Base-by-base conservation (phyloP, 2,888 invertebrate genomes). In the Amiota communis region DNA sequence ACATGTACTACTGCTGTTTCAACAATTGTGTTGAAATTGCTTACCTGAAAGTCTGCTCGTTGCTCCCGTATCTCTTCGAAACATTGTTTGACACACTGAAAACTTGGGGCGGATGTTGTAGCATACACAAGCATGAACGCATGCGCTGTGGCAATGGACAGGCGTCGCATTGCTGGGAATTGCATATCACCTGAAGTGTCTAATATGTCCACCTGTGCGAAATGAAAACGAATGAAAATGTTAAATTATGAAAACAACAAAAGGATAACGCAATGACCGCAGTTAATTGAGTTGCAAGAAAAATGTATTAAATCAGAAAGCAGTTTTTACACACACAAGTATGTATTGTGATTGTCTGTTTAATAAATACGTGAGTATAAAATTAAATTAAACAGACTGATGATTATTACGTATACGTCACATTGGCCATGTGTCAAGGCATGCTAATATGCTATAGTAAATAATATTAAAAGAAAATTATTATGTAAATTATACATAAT, bases 121-220 rank as follows among this genome's bases (percentile, higher is more conserved):
- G 95, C 93, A 89, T 96, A 97, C 20, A 97, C 96, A 75, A 97
- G 91, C 72, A 97, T 92, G 88, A 97, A 97, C 72, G 96, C 97
- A 89, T 96, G 95, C 53, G 96, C 96, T 2, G 95, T 96, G 56
- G 96, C 94, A 83, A 97, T 96, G 84, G 95, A 95, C 77, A 97
- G 91, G 72, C 96, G 91, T 77, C 96, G 91, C 97, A 97, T 97
- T 73, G 96, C 97, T 10, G 97, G 97, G 89, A 97, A 97, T 88
- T 95, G 95, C 90, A 95, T 93, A 88, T 96, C 96, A 23, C 96
- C 96, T 79, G 94, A 94, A 47, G 96, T 96, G 90, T 96, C 95
- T 87, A 96, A 88, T 78, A 96, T 94, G 87, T 95, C 95, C 81
- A 95, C 93, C 90, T 92, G 87, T 68, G 67, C 36, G 36, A 36